These are phyloP conservation scores for Caenorhabditis zanzibari DNA, from an alignment of 2,888 invertebrate species.

Conservation along the genomic window DNA sequence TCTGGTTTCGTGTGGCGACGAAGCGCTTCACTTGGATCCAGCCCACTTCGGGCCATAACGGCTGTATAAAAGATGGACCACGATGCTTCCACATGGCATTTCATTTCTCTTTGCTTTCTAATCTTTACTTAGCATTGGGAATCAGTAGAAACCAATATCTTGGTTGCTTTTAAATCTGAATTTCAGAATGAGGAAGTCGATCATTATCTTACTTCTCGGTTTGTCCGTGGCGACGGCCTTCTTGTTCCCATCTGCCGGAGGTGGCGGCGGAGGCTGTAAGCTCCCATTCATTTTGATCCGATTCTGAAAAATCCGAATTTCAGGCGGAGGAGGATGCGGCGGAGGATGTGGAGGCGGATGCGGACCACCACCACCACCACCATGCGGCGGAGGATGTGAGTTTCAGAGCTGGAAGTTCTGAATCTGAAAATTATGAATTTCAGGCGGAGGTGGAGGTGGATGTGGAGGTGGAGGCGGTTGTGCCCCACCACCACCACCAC, in stretches of 20 bases:
- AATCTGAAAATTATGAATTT: not conserved
- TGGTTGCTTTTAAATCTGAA: not conserved
- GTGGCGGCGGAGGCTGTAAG: slow-evolving; percentile 60
- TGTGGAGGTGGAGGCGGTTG: slow-evolving; percentile 46
- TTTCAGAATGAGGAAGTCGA: slow-evolving; percentile 57
- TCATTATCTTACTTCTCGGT: slow-evolving; percentile 56
- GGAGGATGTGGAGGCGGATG: slow-evolving; percentile 56
- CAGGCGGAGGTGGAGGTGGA: slow-evolving; percentile 58
- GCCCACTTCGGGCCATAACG: slow-evolving; percentile 16
- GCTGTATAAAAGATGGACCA: slow-evolving; percentile 58
- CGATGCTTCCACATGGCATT: slow-evolving; percentile 51
- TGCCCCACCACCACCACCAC: slow-evolving; percentile 57
- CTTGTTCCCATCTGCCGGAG: slow-evolving; percentile 61
- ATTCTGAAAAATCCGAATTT: not conserved
- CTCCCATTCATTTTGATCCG: not conserved
- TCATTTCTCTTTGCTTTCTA: slow-evolving; percentile 27
- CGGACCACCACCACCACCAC: slow-evolving; percentile 59
- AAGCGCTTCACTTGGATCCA: slow-evolving; percentile 22
- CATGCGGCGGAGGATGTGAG: slow-evolving; percentile 47
- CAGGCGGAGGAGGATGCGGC: slow-evolving; percentile 62
- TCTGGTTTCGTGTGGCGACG: slow-evolving; percentile 47
- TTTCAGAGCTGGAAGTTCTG: not conserved
- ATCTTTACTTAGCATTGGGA: not conserved
- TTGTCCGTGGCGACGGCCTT: slow-evolving; percentile 53
- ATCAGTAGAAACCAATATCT: not conserved